Conservation (phyloP, 2,888 invertebrate genomes). For the Agonopterix arenella region DNA sequence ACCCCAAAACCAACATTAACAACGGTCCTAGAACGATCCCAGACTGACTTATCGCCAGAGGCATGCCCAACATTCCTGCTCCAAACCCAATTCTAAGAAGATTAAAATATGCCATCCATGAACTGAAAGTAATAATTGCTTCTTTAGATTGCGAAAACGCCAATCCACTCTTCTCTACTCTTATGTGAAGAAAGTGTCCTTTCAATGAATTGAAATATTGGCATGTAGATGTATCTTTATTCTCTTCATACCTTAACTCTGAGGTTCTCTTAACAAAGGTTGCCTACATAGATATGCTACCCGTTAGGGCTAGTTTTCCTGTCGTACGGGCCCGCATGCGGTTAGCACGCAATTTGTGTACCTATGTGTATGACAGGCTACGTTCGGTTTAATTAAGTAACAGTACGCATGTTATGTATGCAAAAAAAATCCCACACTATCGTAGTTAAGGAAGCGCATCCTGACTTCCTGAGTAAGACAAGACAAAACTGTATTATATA, state of each 20-base stretch:
- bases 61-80: conserved; percentile 44
- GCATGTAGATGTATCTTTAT: not conserved
- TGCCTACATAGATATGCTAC: not conserved
- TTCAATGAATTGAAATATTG: not conserved
- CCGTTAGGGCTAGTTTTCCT: no score
- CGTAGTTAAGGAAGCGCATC: not conserved
- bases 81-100: conserved; percentile 37
- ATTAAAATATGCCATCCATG: conserved; percentile 53
- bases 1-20: conserved; percentile 26
- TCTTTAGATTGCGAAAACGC: not conserved
- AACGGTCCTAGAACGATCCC: conserved; percentile 43
- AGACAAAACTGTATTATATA: not conserved
- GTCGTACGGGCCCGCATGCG: no score
- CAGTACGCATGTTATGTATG: no score
- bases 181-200: not conserved
- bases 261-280: not conserved
- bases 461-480: not conserved
- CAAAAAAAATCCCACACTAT: no score
- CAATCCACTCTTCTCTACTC: not conserved
- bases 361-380: no score
- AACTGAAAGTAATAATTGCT: not conserved
- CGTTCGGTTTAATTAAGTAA: no score
- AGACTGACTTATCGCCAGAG: conserved; percentile 44
- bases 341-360: no score
- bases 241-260: not conserved